These are phyloP conservation scores for Alauda arvensis DNA, from an alignment of 2,797 vertebrate genomes.

Conservation along the genomic window DNA sequence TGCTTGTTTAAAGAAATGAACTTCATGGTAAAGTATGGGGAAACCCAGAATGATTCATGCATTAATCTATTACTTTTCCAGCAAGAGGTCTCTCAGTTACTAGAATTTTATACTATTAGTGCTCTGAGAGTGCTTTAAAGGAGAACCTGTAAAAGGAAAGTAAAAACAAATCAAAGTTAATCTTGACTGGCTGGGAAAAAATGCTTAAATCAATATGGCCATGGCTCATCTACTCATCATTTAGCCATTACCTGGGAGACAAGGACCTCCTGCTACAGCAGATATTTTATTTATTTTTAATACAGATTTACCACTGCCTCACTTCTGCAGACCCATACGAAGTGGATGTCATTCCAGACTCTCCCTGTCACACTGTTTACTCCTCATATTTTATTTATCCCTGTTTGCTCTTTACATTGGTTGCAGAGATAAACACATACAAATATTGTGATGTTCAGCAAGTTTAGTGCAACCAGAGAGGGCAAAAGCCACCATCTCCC, in stretches of 20 bases:
- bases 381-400: constrained; percentile 41
- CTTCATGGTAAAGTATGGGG: constrained; percentile 5
- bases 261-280: constrained; percentile 59
- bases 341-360: constrained; percentile 37
- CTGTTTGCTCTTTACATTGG: constrained; percentile 33
- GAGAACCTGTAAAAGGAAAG: constrained; percentile 66
- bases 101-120: constrained; percentile 65
- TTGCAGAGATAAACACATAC: neutral
- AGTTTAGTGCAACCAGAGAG: neutral
- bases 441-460: neutral
- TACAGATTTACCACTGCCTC: constrained; percentile 51
- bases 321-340: neutral
- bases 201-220: constrained; percentile 69
- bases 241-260: constrained; percentile 75
- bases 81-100: constrained; percentile 43
- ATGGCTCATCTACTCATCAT: constrained; percentile 68
- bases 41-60: constrained; percentile 18
- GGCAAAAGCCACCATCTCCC: neutral
- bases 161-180: constrained; percentile 77
- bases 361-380: constrained; percentile 19
- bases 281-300: constrained; percentile 47
- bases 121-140: constrained; percentile 64
- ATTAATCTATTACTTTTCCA: constrained; percentile 43
- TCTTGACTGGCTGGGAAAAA: constrained; percentile 77
- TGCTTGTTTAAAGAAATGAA: constrained; percentile 26